A percentile compares a stretch with the other conserved stretches of the same genome.
phyloP scores from a whole-genome alignment of 2,888 invertebrate genomes.

The Cancer borealis region DNA sequence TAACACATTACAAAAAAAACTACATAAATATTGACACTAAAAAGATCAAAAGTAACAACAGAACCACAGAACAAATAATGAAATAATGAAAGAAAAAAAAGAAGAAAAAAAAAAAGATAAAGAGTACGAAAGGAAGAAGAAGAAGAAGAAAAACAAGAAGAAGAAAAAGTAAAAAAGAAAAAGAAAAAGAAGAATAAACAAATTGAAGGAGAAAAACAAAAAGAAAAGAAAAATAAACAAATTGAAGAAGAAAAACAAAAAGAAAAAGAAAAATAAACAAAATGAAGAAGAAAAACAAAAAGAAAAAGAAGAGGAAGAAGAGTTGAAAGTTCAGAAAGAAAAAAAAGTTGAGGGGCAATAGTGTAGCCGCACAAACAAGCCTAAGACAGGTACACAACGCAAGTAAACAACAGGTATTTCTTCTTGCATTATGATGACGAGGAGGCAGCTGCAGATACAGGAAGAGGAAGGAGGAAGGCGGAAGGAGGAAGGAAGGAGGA shows the following conservation, averaged over 20 bases:
- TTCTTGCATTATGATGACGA: neutral
- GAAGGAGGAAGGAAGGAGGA: neutral
- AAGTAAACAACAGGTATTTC: neutral
- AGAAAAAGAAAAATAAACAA: no score
- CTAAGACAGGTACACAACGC: neutral
- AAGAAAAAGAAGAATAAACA: neutral
- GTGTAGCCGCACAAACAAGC: neutral
- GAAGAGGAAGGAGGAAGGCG: neutral
- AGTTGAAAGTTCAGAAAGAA: neutral
- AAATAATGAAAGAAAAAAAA: no score
- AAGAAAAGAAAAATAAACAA: neutral
- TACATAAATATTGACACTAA: no score
- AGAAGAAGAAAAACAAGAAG: neutral
- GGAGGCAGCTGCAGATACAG: neutral
- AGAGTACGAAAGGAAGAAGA: neutral
- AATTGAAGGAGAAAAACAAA: neutral
- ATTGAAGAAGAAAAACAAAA: no score
- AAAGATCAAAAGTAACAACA: no score
- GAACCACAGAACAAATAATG: no score
- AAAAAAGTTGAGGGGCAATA: neutral
- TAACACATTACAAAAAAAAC: no score
- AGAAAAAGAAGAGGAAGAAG: no score
- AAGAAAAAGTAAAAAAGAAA: neutral
- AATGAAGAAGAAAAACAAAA: no score
- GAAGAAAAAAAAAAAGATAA: no score